These are phyloP conservation scores for Chironomus striatipennis DNA, from an alignment of 1,140 invertebrate species.

Conservation along the genomic window DNA sequence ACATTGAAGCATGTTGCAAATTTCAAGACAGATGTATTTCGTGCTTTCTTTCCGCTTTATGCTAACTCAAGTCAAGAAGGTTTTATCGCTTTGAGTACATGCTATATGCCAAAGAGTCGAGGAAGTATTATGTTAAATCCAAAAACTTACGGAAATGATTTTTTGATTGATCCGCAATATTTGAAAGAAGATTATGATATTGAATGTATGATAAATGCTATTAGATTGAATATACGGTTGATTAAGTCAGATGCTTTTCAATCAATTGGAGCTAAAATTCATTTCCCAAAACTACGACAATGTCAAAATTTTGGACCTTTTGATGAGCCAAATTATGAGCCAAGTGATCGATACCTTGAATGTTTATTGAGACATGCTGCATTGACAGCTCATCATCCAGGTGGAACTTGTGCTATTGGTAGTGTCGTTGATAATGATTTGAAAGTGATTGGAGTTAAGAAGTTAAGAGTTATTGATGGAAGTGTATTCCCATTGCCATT, in stretches of 20 bases:
- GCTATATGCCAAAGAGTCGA: conserved; percentile 55
- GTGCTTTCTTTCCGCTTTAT: conserved; percentile 53
- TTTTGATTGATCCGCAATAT: conserved; percentile 67
- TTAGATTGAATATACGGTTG: conserved; percentile 48
- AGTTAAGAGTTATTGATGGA: conserved; percentile 58
- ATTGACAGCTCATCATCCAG: conserved; percentile 57
- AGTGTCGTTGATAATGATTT: conserved; percentile 50
- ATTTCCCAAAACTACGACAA: conserved; percentile 52
- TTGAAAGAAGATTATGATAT: conserved; percentile 51
- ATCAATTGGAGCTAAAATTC: conserved; percentile 50
- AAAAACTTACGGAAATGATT: conserved; percentile 50
- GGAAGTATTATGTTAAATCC: conserved; percentile 51
- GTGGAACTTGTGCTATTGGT: conserved; percentile 53
- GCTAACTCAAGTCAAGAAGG: conserved; percentile 54
- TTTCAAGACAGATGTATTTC: conserved; percentile 53
- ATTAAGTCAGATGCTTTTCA: conserved; percentile 49
- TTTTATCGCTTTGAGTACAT: conserved; percentile 55
- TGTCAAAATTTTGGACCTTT: conserved; percentile 43
- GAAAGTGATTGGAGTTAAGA: conserved; percentile 49
- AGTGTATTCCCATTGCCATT: conserved; percentile 60
- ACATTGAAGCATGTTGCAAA: conserved; percentile 56
- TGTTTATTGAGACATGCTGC: conserved; percentile 54
- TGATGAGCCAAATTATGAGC: conserved; percentile 34
- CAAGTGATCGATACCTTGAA: conserved; percentile 51
- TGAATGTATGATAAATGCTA: conserved; percentile 50